Conservation (phyloP, 2,797 vertebrate genomes). For the Onychomys leucogaster region DNA sequence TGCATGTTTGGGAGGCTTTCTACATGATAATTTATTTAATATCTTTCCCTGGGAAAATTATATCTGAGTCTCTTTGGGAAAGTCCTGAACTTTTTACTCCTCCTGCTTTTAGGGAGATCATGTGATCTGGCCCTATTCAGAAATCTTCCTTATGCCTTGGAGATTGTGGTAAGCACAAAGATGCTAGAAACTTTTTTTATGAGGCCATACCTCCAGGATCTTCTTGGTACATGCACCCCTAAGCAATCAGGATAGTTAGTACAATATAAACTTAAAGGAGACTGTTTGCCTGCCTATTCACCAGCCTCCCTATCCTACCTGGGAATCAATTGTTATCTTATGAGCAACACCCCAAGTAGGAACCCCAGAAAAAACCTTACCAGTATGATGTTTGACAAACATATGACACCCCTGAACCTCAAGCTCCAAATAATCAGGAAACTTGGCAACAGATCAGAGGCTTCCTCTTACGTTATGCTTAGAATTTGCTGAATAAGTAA, state of each 20-base stretch:
- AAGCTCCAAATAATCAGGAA: background rate
- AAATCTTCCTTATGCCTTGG: background rate
- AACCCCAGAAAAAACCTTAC: too few species aligned
- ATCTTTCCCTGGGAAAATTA: background rate
- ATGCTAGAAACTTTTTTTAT: background rate
- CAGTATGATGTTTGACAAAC: too few species aligned
- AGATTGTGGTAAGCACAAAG: background rate
- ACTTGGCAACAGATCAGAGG: background rate
- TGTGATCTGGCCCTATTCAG: background rate
- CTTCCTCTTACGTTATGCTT: background rate
- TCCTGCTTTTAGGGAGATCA: background rate
- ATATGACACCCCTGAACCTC: too few species aligned
- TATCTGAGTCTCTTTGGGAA: background rate
- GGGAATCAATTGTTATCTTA: too few species aligned
- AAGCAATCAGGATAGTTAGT: background rate
- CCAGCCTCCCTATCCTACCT: too few species aligned
- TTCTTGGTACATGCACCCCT: background rate
- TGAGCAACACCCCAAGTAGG: too few species aligned
- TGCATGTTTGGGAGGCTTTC: background rate
- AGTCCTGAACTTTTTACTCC: background rate
- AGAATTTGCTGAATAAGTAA: background rate
- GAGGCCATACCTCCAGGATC: background rate
- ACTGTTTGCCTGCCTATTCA: background rate
- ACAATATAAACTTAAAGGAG: background rate
- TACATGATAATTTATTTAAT: background rate